Conservation (phyloP, 2,888 invertebrate species). For the Tipula confusa region DNA sequence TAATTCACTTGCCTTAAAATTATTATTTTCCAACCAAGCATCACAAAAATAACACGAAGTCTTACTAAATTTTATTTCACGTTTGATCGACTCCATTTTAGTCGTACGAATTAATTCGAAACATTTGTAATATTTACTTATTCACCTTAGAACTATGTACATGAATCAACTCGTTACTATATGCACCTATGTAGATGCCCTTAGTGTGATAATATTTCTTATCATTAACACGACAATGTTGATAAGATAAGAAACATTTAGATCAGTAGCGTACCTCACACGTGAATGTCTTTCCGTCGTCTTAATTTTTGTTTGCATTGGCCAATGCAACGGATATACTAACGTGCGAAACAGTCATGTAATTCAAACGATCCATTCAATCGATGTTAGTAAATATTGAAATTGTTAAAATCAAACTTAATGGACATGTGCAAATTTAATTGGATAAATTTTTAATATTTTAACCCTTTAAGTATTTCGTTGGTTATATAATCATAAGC, state of each 20-base stretch:
- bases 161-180: background rate
- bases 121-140: background rate
- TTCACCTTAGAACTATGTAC: background rate
- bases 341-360: background rate
- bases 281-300: background rate
- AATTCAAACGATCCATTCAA: background rate
- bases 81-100: constrained; percentile 10
- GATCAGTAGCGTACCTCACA: background rate
- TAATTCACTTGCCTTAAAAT: constrained; percentile 54
- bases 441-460: background rate
- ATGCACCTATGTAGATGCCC: background rate
- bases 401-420: background rate
- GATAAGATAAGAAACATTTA: background rate
- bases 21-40: constrained; percentile 60
- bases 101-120: background rate
- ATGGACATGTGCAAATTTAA: background rate
- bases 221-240: background rate
- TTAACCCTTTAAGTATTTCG: no score
- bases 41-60: constrained; percentile 65
- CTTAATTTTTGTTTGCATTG: background rate
- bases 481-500: no score
- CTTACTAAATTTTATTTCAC: constrained; percentile 48
- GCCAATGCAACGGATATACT: no score
- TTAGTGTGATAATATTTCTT: background rate
- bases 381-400: background rate